A percentile compares a stretch with the other conserved stretches of the same genome.
Conservation (phyloP, 1,140 invertebrate species). For the Phenacoccus solenopsis region DNA sequence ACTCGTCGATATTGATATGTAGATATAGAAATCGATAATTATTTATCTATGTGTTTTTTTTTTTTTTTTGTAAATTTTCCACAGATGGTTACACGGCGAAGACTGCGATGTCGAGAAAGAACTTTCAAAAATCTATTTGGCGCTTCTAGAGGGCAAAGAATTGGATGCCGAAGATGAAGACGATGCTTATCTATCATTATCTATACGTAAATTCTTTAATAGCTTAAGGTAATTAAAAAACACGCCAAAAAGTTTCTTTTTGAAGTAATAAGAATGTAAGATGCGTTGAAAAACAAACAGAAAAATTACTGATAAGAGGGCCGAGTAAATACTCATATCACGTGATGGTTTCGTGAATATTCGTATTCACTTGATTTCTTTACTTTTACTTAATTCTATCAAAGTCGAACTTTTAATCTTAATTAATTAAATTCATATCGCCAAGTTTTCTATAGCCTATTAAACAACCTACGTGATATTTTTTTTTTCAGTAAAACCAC, state of each 20-base stretch:
- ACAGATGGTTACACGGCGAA: conserved; percentile 42
- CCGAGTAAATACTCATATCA: background rate
- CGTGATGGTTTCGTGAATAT: background rate
- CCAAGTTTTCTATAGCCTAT: background rate
- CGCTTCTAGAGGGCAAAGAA: background rate
- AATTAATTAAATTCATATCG: too few species aligned
- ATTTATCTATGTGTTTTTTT: background rate
- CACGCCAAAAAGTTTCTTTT: background rate
- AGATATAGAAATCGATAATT: background rate
- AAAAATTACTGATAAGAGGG: background rate
- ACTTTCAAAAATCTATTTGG: conserved; percentile 39
- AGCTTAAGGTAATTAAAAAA: background rate
- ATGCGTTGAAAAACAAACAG: background rate
- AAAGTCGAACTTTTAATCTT: background rate
- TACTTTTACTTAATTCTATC: background rate
- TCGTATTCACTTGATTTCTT: background rate
- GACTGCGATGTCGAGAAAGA: conserved; percentile 44
- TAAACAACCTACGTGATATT: too few species aligned
- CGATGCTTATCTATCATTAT: background rate
- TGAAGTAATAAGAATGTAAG: too few species aligned
- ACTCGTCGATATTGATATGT: too few species aligned
- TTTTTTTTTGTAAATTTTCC: background rate
- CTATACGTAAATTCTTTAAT: background rate
- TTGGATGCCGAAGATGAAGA: background rate
- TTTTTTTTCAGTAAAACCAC: conserved; percentile 24